Evolutionary conservation across 2,113 vertebrate species (phyloP), one percentile per base, ranked within the genome.

Genomic region (Megaceryle torquata): DNA sequence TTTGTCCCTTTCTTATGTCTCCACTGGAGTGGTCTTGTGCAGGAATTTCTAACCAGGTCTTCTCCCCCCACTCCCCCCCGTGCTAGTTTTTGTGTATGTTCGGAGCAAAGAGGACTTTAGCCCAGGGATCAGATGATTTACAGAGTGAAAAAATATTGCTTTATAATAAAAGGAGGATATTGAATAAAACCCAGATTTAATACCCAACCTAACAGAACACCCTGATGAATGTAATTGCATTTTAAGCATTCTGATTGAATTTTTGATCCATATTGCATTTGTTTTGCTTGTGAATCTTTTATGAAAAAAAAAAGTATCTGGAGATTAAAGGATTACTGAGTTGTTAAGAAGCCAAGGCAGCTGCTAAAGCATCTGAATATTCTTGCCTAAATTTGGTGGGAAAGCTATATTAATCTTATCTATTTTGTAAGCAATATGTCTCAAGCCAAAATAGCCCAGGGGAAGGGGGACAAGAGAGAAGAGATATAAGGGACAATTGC

Each of bases 231-330:
- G 98, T 98, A 98, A 98, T 98, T 98, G 97, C 97, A 98, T 98
- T 98, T 98, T 98, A 98, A 98, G 97, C 96, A 97, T 98, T 98
- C 96, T 98, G 98, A 98, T 98, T 98, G 98, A 98, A 97, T 98
- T 98, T 98, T 98, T 98, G 96, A 98, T 98, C 98, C 97, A 97
- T 98, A 97, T 97, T 98, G 98, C 97, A 97, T 98, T 98, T 98
- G 98, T 98, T 98, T 98, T 98, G 97, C 97, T 97, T 98, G 95
- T 98, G 97, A 98, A 98, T 98, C 97, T 97, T 98, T 98, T 98
- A 98, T 98, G 95, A 25, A 89, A 90, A 61, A 39, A 96, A 98
- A 97, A 97, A 91, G 92, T 98, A 96, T 97, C 96, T 97, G 91
- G 94, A 98, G 98, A 98, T 98, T 98, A 98, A 98, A 98, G 98